Evolutionary conservation across 2,113 vertebrate genomes (phyloP).

Genomic region (Phyllopteryx taeniolatus): DNA sequence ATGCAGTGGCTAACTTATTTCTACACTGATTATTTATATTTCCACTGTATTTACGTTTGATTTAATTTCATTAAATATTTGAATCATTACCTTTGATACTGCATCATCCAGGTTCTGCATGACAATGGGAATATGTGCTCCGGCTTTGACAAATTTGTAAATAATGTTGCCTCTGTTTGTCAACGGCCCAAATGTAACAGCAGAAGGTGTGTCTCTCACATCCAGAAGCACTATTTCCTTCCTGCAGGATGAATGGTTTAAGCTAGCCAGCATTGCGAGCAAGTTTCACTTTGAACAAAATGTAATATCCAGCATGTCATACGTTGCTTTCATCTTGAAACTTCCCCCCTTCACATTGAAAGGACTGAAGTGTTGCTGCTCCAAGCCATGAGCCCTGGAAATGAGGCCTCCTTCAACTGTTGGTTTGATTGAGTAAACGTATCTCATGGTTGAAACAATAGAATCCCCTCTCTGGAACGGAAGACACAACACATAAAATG

Average conservation of each 20-base stretch:
- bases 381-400: constrained; percentile 59
- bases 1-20: neutral
- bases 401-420: constrained; percentile 63
- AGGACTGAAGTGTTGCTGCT: constrained; percentile 67
- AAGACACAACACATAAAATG: constrained; percentile 21
- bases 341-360: constrained; percentile 74
- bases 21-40: neutral
- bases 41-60: neutral
- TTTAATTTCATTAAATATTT: neutral
- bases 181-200: constrained; percentile 20
- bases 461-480: constrained; percentile 66
- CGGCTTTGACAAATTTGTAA: constrained; percentile 57
- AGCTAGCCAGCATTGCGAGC: neutral
- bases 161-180: constrained; percentile 66
- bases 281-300: neutral
- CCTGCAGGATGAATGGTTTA: constrained; percentile 51
- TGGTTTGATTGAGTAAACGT: constrained; percentile 66
- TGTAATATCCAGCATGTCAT: constrained; percentile 27
- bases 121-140: constrained; percentile 66
- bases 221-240: constrained; percentile 71
- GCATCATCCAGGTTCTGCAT: constrained; percentile 69
- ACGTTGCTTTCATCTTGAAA: constrained; percentile 69
- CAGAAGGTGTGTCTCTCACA: constrained; percentile 52
- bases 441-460: constrained; percentile 54
- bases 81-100: constrained; percentile 66